phyloP scores from a whole-genome alignment of 1,140 invertebrate genomes.

The Drosophila ambigua region DNA sequence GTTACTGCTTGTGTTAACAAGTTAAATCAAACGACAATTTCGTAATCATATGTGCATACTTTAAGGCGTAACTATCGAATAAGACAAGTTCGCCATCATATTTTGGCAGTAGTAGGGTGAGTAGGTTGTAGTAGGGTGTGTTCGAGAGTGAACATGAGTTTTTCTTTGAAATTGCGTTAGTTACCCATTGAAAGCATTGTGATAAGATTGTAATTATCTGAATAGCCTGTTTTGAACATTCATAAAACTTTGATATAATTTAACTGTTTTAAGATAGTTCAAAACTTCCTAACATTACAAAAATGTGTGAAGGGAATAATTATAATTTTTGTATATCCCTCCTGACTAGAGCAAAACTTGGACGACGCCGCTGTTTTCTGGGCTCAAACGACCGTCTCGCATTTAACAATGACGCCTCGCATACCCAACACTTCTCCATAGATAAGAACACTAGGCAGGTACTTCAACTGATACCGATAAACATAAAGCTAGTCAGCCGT shows the following conservation, averaged over 20 bases:
- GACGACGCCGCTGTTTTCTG: not conserved
- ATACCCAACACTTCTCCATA: slow-evolving; percentile 54
- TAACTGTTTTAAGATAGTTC: no score
- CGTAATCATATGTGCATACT: slow-evolving; percentile 71
- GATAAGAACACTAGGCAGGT: slow-evolving; percentile 61
- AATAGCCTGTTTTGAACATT: no score
- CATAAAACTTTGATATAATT: no score
- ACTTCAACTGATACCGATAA: slow-evolving; percentile 78
- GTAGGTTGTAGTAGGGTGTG: not conserved
- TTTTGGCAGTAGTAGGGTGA: slow-evolving; percentile 20
- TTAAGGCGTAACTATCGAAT: slow-evolving; percentile 43
- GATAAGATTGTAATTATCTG: slow-evolving; percentile 44
- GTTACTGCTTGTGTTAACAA: slow-evolving; percentile 62
- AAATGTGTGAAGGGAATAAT: not conserved
- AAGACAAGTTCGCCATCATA: slow-evolving; percentile 28
- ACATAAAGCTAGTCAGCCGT: slow-evolving; percentile 29
- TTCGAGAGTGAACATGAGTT: slow-evolving; percentile 51
- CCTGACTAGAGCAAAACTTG: not conserved
- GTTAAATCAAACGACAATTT: slow-evolving; percentile 80
- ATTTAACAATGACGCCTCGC: slow-evolving; percentile 66
- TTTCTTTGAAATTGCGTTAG: slow-evolving; percentile 75
- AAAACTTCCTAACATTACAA: no score
- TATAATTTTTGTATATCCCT: not conserved
- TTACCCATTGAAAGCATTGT: slow-evolving; percentile 77
- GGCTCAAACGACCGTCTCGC: slow-evolving; percentile 27